Conservation (phyloP, 1,140 invertebrate species). For the Hetaerina americana region DNA sequence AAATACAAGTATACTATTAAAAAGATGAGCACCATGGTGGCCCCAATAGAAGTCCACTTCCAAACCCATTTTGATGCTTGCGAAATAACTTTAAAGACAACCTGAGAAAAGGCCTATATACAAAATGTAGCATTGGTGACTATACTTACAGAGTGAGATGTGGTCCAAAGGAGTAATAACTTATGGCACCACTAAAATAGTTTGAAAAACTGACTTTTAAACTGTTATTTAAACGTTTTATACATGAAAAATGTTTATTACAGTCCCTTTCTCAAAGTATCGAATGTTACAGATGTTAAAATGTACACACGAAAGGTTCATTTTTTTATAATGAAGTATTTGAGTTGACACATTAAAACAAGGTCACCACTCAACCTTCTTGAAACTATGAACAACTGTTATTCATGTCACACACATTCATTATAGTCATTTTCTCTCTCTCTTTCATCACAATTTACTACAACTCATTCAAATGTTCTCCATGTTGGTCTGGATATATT, state of each 20-base stretch:
- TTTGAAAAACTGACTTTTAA: background rate
- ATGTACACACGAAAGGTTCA: background rate
- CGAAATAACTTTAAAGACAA: background rate
- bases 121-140: background rate
- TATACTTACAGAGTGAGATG: background rate
- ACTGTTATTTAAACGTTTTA: conserved; percentile 1
- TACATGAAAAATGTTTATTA: conserved; percentile 1
- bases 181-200: background rate
- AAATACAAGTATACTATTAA: background rate
- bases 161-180: background rate
- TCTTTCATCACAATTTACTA: background rate
- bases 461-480: background rate
- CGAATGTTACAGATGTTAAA: background rate
- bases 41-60: background rate
- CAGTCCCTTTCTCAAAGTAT: background rate
- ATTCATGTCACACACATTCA: background rate
- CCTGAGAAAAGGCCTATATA: background rate
- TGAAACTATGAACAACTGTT: background rate
- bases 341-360: background rate
- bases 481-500: background rate
- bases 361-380: background rate
- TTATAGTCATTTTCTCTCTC: background rate
- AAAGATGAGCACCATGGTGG: background rate
- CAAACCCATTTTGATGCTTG: background rate
- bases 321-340: background rate